Percentiles rank a stretch among this genome's conserved stretches.
Conservation (phyloP, 2,797 vertebrate genomes). For the Megaceryle alcyon region DNA sequence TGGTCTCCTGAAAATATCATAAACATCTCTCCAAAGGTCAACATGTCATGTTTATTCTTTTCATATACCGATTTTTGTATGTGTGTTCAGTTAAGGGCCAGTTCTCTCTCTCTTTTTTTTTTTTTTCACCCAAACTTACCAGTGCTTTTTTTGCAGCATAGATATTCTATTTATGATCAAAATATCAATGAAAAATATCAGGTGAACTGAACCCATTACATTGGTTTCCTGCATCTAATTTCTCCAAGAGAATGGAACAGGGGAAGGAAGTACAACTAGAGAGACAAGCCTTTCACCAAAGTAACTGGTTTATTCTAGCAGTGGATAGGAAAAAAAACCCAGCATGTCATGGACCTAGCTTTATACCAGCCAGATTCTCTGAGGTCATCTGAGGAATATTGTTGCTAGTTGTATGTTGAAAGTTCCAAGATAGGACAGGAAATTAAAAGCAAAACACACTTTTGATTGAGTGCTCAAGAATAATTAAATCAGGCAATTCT, state of each 20-base stretch:
- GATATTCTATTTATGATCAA: not conserved
- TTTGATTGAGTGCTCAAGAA: not conserved
- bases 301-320: not conserved
- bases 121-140: not conserved
- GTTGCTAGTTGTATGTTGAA: not conserved
- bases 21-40: slow-evolving; percentile 12
- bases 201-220: not conserved
- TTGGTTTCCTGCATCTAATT: not conserved
- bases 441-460: not conserved
- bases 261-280: not conserved
- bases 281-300: not conserved
- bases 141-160: not conserved
- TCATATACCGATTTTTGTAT: not conserved
- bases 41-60: not conserved
- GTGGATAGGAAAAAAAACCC: not conserved
- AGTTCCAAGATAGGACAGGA: not conserved
- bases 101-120: not conserved
- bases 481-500: not conserved
- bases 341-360: not conserved
- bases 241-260: not conserved
- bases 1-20: not conserved
- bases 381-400: not conserved
- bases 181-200: not conserved
- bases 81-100: not conserved
- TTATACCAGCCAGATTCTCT: not conserved